Evolutionary conservation across 1,140 invertebrate species (phyloP).

Genomic region (Trichonephila clavipes): DNA sequence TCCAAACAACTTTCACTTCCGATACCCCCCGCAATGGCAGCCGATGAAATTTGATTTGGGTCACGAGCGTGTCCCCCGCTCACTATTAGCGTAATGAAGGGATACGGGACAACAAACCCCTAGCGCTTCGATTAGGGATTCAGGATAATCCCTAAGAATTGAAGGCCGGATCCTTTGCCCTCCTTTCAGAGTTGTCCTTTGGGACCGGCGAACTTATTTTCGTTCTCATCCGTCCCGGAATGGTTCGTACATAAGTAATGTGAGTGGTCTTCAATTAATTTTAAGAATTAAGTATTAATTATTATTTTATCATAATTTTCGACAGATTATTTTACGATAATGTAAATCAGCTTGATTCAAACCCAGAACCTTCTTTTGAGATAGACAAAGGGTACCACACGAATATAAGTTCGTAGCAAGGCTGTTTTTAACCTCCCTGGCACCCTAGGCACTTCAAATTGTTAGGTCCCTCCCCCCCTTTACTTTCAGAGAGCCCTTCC

Average conservation of each 20-base stretch:
- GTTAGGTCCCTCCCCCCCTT: no score
- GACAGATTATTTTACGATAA: no score
- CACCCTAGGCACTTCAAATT: no score
- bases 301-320: no score
- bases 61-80: not conserved
- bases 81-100: slow-evolving; percentile 60
- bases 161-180: not conserved
- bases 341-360: no score
- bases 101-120: slow-evolving; percentile 18
- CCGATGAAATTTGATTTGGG: slow-evolving; percentile 73
- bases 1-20: slow-evolving; percentile 66
- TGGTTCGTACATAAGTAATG: no score
- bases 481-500: no score
- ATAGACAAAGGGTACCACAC: no score
- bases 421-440: no score
- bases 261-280: not conserved
- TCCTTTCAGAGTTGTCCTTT: not conserved
- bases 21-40: slow-evolving; percentile 49
- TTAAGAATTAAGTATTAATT: not conserved
- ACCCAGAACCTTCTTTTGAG: no score
- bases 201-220: not conserved
- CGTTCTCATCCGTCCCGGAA: not conserved
- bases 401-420: no score
- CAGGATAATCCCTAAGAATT: slow-evolving; percentile 26
- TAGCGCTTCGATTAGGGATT: not conserved